Conservation (phyloP, 2,888 invertebrate species). For the Leptinotarsa tumamoca region DNA sequence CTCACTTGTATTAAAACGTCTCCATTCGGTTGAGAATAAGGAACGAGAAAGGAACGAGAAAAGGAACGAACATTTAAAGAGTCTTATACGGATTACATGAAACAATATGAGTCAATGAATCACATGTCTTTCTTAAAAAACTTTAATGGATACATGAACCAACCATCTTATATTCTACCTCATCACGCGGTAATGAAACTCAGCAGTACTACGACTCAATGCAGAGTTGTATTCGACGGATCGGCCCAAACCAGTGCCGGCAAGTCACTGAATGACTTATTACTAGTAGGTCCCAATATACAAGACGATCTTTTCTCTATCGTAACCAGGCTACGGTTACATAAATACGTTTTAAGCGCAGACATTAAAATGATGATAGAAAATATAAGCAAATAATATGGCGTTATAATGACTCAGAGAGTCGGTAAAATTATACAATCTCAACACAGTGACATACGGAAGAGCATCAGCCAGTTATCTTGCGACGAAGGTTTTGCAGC, state of each 20-base stretch:
- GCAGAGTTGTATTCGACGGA: conserved; percentile 41
- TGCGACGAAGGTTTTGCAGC: conserved; percentile 18
- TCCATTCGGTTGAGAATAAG: conserved; percentile 26
- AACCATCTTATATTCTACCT: conserved; percentile 37
- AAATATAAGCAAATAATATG: conserved; percentile 41
- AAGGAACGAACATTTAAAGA: too few species aligned
- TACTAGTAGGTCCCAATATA: conserved; percentile 26
- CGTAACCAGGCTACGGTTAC: conserved; percentile 30
- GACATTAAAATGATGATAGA: conserved; percentile 41
- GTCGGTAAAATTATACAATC: conserved; percentile 29
- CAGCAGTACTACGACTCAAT: conserved; percentile 30
- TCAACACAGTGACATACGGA: conserved; percentile 41
- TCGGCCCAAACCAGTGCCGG: too few species aligned
- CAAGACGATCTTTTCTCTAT: conserved; percentile 42
- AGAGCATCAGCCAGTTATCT: conserved; percentile 32
- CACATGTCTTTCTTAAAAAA: conserved; percentile 37
- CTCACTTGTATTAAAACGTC: conserved; percentile 25
- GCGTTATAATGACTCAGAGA: conserved; percentile 28
- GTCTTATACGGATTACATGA: conserved; percentile 36
- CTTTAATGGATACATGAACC: not conserved
- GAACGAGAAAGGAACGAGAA: too few species aligned
- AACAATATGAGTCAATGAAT: conserved; percentile 34
- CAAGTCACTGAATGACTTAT: conserved; percentile 27
- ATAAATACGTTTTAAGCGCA: conserved; percentile 34
- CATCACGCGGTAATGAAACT: conserved; percentile 36